phyloP scores from a whole-genome alignment of 1,140 invertebrate species.

The Atopsyche davidsoni region DNA sequence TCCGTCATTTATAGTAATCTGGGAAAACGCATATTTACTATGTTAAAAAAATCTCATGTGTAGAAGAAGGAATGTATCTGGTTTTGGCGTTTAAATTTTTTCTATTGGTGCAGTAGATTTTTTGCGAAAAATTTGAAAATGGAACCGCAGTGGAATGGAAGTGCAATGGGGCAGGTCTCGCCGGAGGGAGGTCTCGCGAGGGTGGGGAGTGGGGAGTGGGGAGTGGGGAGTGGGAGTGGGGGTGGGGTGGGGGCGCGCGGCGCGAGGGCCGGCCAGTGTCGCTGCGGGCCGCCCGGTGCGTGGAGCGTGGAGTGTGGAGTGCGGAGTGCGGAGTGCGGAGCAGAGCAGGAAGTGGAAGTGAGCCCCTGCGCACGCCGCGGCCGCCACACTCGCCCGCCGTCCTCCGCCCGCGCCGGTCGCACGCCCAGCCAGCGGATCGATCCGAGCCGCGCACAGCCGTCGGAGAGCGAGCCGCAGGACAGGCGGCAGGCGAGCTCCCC shows the following conservation, averaged over 20 bases:
- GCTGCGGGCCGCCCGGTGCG: conserved; percentile 26
- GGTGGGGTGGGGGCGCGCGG: conserved; percentile 3
- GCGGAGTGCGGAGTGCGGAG: too few species aligned
- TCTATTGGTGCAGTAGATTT: too few species aligned
- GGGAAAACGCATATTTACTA: too few species aligned
- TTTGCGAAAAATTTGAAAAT: too few species aligned
- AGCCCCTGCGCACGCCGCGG: conserved; percentile 1
- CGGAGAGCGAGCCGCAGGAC: not conserved
- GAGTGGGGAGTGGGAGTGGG: not conserved
- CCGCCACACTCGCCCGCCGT: not conserved
- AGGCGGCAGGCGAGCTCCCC: conserved; percentile 7
- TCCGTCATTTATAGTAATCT: too few species aligned
- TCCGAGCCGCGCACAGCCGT: conserved; percentile 1
- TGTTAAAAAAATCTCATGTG: too few species aligned
- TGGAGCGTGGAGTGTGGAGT: too few species aligned
- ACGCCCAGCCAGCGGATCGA: conserved; percentile 6
- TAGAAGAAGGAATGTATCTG: too few species aligned
- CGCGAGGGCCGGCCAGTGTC: conserved; percentile 19
- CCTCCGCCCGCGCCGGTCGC: conserved; percentile 1
- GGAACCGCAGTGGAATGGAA: too few species aligned
- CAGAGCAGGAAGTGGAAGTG: not conserved
- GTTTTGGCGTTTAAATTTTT: too few species aligned
- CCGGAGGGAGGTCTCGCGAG: not conserved
- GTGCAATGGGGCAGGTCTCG: conserved; percentile 2
- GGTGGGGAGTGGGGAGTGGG: conserved; percentile 6